Base-by-base conservation (phyloP, 1,140 invertebrate genomes). In the Aporrectodea caliginosa region DNA sequence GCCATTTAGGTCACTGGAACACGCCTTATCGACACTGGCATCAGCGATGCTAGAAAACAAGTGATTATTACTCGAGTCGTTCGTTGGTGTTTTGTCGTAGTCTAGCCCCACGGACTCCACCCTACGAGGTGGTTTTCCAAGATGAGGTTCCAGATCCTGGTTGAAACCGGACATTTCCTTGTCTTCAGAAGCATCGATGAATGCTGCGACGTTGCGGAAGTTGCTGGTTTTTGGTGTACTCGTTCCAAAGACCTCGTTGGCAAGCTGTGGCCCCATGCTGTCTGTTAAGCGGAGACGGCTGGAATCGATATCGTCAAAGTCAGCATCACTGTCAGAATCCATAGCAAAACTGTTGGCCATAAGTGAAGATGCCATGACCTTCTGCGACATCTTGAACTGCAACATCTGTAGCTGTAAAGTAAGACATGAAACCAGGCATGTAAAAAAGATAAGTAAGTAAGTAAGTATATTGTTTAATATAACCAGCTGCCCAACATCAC, bases 331-430 rank as follows among this genome's bases (percentile, higher is more conserved):
- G 2, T 74, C 78, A 2, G 71, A 34, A 22, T 79, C 78, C 16
- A 79, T 31, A 29, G 30, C 29, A n/a, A 79, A n/a, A 71, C 35
- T 73, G 12, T n/a, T 30, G 16, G 35, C 29, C 29, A 70, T 34
- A 22, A 58, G 32, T 35, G 71, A 74, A 2, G 78, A 79, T 16
- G 73, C 12, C 22, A 32, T 43, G 22, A 79, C 31, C 31, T 34
- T 70, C 27, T 71, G 78, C 16, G 79, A 79, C 80, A 87, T 78
- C 78, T 86, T 85, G 70, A 87, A 78, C 73, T 86, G 84, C 32
- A 87, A 78, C 32, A 87, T 83, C 86, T 87, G 83, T 16, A 74
- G 79, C n/a, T 78, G 34, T 29, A 81, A 69, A 58, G 29, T 1
- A 77, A 16, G 35, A 1, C 27, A 29, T 22, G 43, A 2, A 69